These are phyloP conservation scores for Stegodyphus mimosarum DNA, from an alignment of 1,140 invertebrate species.

Conservation along the genomic window DNA sequence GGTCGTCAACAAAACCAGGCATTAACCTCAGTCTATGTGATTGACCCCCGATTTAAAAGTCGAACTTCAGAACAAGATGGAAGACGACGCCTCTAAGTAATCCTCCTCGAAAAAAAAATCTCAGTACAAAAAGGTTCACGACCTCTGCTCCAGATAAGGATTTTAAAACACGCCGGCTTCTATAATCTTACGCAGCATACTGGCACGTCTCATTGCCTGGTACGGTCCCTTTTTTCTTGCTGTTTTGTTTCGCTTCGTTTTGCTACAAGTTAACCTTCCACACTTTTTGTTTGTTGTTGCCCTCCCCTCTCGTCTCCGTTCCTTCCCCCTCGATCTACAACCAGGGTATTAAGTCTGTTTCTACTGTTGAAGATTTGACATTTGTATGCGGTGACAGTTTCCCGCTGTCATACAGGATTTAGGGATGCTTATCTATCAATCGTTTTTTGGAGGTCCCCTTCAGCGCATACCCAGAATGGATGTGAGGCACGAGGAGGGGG, in stretches of 20 bases:
- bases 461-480: too few relatives aligned
- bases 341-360: constrained; percentile 18
- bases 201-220: constrained; percentile 46
- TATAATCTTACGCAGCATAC: constrained; percentile 38
- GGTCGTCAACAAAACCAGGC: not conserved
- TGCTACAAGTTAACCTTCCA: constrained; percentile 58
- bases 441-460: constrained; percentile 3
- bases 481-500: too few relatives aligned
- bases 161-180: constrained; percentile 46
- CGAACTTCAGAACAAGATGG: not conserved
- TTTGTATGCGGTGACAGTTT: constrained; percentile 57
- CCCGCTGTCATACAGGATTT: constrained; percentile 53
- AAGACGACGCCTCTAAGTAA: not conserved
- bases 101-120: not conserved
- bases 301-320: not conserved
- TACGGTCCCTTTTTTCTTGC: constrained; percentile 29
- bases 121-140: constrained; percentile 56
- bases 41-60: not conserved
- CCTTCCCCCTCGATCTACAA: too few relatives aligned
- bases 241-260: constrained; percentile 7
- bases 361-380: constrained; percentile 42
- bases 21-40: not conserved
- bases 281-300: constrained; percentile 52
- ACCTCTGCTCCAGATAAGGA: constrained; percentile 57
- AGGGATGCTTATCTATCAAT: constrained; percentile 59